A percentile compares a stretch with the other conserved stretches of the same genome.
These are phyloP conservation scores for Hydropsyche betteni DNA, from an alignment of 2,888 invertebrate species.

Conservation along the genomic window DNA sequence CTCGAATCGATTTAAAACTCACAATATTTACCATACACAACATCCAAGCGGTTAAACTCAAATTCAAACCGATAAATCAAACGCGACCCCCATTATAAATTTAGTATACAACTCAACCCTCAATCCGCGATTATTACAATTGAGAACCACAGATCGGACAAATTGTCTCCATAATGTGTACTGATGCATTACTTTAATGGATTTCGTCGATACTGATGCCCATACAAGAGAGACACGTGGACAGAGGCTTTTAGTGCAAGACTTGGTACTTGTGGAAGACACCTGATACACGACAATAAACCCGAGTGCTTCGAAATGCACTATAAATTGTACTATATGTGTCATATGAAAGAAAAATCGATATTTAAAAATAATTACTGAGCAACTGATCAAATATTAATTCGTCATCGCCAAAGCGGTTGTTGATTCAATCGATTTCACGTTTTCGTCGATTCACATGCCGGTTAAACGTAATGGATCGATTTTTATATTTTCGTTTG, in stretches of 20 bases:
- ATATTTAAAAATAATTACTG: not conserved
- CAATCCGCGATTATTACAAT: not conserved
- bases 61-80: no score
- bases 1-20: no score
- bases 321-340: not conserved
- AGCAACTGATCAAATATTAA: slow-evolving; percentile 11
- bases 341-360: not conserved
- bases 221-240: not conserved
- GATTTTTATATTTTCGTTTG: no score
- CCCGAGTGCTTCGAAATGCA: not conserved
- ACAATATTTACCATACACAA: no score
- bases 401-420: not conserved
- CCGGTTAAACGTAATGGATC: no score
- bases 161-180: slow-evolving; percentile 18
- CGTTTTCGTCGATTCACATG: no score
- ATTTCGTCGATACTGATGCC: slow-evolving; percentile 21
- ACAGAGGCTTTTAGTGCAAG: slow-evolving; percentile 15
- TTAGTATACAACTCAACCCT: no score
- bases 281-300: slow-evolving; percentile 26
- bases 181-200: slow-evolving; percentile 26
- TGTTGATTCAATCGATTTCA: no score
- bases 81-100: no score
- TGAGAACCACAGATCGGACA: slow-evolving; percentile 2
- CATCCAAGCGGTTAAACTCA: no score
- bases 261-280: slow-evolving; percentile 2